phyloP scores from a whole-genome alignment of 2,888 invertebrate genomes.

The Lasioglossum leucozonium region DNA sequence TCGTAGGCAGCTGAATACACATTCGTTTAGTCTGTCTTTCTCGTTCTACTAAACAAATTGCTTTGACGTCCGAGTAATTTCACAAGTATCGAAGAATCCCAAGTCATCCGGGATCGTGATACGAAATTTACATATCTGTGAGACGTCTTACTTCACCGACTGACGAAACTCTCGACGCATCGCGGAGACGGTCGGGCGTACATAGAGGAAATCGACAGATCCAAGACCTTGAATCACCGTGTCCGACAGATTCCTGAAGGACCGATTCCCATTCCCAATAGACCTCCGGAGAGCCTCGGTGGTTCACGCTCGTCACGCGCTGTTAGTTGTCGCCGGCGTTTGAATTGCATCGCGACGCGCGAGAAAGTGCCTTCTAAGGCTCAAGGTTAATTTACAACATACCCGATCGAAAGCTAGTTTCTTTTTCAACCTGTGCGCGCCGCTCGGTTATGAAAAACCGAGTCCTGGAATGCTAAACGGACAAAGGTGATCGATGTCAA shows the following conservation, averaged over 20 bases:
- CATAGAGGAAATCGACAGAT: not conserved
- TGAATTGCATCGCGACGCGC: conserved; percentile 26
- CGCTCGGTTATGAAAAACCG: conserved; percentile 11
- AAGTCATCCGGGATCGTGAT: not conserved
- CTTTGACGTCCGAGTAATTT: not conserved
- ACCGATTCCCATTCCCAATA: not conserved
- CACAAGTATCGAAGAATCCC: not conserved
- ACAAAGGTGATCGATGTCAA: not conserved
- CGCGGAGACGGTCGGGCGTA: not conserved
- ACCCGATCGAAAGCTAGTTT: conserved; percentile 41
- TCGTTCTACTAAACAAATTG: not conserved
- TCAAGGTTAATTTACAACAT: conserved; percentile 52
- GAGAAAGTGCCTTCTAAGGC: conserved; percentile 56
- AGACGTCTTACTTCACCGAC: not conserved
- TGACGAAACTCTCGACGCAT: not conserved
- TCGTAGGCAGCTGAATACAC: no score
- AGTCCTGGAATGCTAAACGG: not conserved
- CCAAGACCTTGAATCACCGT: not conserved
- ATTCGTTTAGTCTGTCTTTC: no score
- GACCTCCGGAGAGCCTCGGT: not conserved
- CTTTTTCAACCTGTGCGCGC: conserved; percentile 19
- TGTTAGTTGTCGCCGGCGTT: not conserved
- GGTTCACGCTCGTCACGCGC: not conserved
- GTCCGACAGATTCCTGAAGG: not conserved
- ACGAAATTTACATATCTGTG: not conserved